These are phyloP conservation scores for Calephelis nemesis DNA, from an alignment of 1,140 invertebrate species.

Conservation along the genomic window DNA sequence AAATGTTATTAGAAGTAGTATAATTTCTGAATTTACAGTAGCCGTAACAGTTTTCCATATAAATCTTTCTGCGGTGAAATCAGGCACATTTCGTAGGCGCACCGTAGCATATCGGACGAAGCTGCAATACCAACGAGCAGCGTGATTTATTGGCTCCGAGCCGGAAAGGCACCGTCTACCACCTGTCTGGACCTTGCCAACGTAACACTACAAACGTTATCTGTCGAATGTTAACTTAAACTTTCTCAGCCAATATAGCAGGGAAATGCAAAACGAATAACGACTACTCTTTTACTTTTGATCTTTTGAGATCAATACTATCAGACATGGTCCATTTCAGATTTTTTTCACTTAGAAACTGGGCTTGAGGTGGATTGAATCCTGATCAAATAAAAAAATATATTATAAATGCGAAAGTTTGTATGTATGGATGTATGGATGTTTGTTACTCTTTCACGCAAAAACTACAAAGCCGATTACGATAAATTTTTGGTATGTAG, in stretches of 20 bases:
- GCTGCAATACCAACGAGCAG: constrained; percentile 39
- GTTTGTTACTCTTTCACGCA: no score
- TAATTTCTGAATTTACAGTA: not conserved
- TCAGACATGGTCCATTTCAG: no score
- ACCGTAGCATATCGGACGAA: constrained; percentile 40
- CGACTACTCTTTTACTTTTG: no score
- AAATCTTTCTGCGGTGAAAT: constrained; percentile 39
- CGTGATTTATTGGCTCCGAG: constrained; percentile 45
- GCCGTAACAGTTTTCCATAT: constrained; percentile 26
- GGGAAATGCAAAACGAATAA: not conserved
- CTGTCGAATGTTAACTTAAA: constrained; percentile 16
- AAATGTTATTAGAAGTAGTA: not conserved
- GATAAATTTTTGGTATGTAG: no score
- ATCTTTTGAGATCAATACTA: no score
- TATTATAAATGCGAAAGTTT: no score
- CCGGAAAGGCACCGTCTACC: constrained; percentile 39
- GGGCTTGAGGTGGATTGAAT: no score
- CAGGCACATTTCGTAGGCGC: constrained; percentile 41
- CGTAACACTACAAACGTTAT: constrained; percentile 16
- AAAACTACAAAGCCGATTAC: no score
- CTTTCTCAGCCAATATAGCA: constrained; percentile 10
- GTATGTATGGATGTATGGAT: no score
- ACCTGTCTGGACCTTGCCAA: constrained; percentile 35
- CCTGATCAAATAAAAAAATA: no score
- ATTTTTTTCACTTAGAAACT: no score